Conservation (phyloP, 2,888 invertebrate species). For the Mellilla xanthometata region DNA sequence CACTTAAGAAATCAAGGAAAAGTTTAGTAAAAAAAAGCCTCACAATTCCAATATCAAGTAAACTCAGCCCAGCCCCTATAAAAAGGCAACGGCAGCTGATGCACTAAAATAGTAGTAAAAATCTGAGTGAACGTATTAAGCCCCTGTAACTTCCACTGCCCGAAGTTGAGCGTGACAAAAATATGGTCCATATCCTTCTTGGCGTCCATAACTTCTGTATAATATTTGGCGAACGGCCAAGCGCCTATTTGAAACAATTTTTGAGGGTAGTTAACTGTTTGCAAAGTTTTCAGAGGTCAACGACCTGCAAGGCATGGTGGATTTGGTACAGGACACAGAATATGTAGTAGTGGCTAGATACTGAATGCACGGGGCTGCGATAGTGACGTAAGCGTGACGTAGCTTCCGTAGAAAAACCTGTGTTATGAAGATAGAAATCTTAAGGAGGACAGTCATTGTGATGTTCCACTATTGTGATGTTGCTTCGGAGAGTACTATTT, state of each 20-base stretch:
- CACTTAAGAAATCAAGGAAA: too few relatives aligned
- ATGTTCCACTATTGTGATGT: too few relatives aligned
- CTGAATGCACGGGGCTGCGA: not conserved
- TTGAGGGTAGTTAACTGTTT: constrained; percentile 19
- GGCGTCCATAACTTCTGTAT: constrained; percentile 38
- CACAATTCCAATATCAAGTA: not conserved
- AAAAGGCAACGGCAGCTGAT: constrained; percentile 7
- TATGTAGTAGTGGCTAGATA: not conserved
- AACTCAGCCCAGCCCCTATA: constrained; percentile 1
- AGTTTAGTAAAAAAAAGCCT: not conserved
- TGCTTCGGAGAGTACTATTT: too few relatives aligned
- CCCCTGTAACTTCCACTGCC: constrained; percentile 18
- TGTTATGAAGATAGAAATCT: not conserved
- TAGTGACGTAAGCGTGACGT: constrained; percentile 5
- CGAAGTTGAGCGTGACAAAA: constrained; percentile 33
- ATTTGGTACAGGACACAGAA: constrained; percentile 1
- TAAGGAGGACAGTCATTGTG: not conserved
- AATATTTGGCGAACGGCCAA: constrained; percentile 46
- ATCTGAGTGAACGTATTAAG: constrained; percentile 12
- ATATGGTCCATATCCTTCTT: constrained; percentile 35
- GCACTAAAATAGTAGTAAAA: constrained; percentile 17
- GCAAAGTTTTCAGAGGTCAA: constrained; percentile 9
- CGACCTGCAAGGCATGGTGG: not conserved
- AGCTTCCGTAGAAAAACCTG: not conserved
- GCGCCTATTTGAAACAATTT: constrained; percentile 33